Evolutionary conservation across 2,888 invertebrate genomes (phyloP).

Genomic region (Yponomeuta malinellus): DNA sequence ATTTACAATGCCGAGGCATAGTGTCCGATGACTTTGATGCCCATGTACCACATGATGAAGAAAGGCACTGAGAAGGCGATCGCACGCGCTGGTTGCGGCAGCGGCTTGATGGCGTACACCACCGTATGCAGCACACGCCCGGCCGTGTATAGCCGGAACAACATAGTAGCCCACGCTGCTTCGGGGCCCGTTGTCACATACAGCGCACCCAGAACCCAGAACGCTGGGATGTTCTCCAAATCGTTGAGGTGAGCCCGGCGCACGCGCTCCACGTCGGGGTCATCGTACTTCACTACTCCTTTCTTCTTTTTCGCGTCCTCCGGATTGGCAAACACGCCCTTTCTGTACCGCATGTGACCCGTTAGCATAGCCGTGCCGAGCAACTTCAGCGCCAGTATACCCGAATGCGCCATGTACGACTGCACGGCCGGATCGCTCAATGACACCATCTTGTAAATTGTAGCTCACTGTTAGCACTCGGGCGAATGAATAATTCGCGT

Average conservation of each 20-base stretch:
- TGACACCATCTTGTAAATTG: not conserved
- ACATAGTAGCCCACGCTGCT: constrained; percentile 43
- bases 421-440: constrained; percentile 16
- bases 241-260: constrained; percentile 81
- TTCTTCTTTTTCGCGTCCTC: constrained; percentile 44
- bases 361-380: constrained; percentile 41
- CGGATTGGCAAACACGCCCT: constrained; percentile 48
- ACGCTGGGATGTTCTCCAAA: constrained; percentile 82
- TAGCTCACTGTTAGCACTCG: not conserved
- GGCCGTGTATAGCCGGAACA: constrained; percentile 70
- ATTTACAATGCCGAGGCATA: constrained; percentile 25
- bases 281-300: constrained; percentile 53
- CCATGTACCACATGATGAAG: constrained; percentile 53
- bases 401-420: constrained; percentile 37
- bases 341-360: constrained; percentile 33
- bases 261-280: constrained; percentile 49
- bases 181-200: constrained; percentile 78
- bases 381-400: constrained; percentile 52
- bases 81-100: constrained; percentile 73
- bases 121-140: constrained; percentile 78
- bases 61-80: constrained; percentile 45
- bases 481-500: not conserved
- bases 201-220: constrained; percentile 75
- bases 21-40: constrained; percentile 41
- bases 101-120: constrained; percentile 77